Conservation (phyloP, 2,797 vertebrate species). For the Alcedo atthis region DNA sequence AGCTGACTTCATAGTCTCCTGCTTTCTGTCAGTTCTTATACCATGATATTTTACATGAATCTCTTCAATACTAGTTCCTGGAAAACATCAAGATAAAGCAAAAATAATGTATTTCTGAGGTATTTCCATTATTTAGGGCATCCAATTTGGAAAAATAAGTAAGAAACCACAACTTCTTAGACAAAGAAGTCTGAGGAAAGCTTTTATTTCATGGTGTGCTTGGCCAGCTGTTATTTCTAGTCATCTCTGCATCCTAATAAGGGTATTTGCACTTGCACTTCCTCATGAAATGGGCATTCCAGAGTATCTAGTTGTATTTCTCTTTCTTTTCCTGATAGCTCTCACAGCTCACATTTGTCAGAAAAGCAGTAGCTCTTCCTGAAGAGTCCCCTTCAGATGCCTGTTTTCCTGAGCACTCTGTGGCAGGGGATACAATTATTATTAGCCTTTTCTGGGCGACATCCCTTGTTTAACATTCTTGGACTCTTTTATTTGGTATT, state of each 20-base stretch:
- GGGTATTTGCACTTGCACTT: not conserved
- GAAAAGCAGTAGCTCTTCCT: not conserved
- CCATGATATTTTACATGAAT: not conserved
- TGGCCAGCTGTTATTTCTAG: not conserved
- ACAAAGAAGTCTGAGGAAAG: not conserved
- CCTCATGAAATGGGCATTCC: not conserved
- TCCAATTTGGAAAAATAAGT: not conserved
- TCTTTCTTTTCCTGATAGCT: not conserved
- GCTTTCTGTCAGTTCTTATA: not conserved
- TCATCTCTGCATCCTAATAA: not conserved
- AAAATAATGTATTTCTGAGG: not conserved
- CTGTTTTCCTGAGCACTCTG: not conserved
- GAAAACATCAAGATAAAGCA: not conserved
- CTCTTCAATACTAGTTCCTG: not conserved
- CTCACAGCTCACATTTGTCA: not conserved
- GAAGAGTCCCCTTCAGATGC: not conserved
- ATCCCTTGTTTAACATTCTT: not conserved
- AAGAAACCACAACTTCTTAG: not conserved
- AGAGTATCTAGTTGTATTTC: not conserved
- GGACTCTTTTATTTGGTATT: not conserved
- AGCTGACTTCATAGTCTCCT: not conserved
- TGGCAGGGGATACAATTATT: not conserved
- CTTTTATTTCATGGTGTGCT: not conserved
- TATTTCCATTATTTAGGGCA: not conserved
- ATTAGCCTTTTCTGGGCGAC: not conserved